Evolutionary conservation across 1,140 invertebrate genomes (phyloP).

Genomic region (Megathymus violae): DNA sequence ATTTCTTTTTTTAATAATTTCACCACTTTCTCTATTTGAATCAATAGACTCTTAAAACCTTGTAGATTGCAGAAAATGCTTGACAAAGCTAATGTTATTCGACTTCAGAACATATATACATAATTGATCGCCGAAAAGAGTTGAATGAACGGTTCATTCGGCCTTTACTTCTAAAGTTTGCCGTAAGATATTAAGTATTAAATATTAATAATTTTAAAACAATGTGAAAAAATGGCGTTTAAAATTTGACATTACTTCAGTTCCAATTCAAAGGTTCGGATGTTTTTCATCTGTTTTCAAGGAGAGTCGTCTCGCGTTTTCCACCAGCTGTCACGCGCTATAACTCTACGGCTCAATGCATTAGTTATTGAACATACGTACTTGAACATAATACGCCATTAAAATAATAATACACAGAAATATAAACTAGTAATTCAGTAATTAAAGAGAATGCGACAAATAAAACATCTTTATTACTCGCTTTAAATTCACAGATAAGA

Average conservation of each 20-base stretch:
- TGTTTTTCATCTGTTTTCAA: slow-evolving; percentile 43
- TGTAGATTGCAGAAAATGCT: no score
- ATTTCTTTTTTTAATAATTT: no score
- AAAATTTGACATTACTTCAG: slow-evolving; percentile 16
- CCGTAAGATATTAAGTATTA: no score
- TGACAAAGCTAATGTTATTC: no score
- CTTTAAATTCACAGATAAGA: slow-evolving; percentile 30
- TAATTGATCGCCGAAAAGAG: no score
- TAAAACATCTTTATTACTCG: slow-evolving; percentile 28
- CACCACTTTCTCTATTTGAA: no score
- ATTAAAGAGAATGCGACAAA: slow-evolving; percentile 22
- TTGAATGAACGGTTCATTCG: no score
- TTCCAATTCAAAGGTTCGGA: slow-evolving; percentile 15
- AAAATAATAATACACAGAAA: slow-evolving; percentile 21
- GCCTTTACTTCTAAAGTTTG: no score
- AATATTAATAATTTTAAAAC: no score
- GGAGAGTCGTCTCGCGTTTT: slow-evolving; percentile 61
- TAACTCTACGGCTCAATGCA: slow-evolving; percentile 52
- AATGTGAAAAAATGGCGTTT: no score
- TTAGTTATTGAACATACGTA: slow-evolving; percentile 46
- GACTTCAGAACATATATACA: no score
- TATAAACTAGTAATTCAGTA: slow-evolving; percentile 11
- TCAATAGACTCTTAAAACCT: no score
- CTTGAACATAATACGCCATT: slow-evolving; percentile 47
- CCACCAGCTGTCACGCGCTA: slow-evolving; percentile 59